A percentile compares a stretch with the other conserved stretches of the same genome.
These are phyloP conservation scores for Rhaphigaster nebulosa DNA, from an alignment of 2,888 invertebrate species.

Conservation along the genomic window DNA sequence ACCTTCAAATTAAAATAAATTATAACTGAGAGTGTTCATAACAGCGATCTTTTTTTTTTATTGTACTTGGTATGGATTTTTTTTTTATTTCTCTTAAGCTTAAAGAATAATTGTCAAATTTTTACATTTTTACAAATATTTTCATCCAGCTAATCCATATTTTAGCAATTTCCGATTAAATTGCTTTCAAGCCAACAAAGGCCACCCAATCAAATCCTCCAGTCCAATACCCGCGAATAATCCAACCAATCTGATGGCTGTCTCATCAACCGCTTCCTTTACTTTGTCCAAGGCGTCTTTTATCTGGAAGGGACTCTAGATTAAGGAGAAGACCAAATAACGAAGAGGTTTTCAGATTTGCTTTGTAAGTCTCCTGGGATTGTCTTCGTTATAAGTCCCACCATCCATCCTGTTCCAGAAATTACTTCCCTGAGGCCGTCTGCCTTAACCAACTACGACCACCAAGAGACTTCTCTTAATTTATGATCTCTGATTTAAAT, in stretches of 20 bases:
- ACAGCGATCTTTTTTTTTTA: too few relatives aligned
- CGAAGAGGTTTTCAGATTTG: slow-evolving; percentile 19
- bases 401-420: not conserved
- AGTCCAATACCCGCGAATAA: not conserved
- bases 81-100: too few relatives aligned
- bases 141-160: not conserved
- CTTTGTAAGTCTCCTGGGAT: not conserved
- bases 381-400: not conserved
- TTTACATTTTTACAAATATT: too few relatives aligned
- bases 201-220: not conserved
- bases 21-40: too few relatives aligned
- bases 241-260: not conserved
- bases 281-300: not conserved
- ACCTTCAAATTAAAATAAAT: too few relatives aligned
- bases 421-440: not conserved
- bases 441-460: not conserved
- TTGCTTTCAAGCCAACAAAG: not conserved
- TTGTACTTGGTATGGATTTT: too few relatives aligned
- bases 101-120: too few relatives aligned
- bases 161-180: not conserved
- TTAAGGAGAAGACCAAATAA: slow-evolving; percentile 22
- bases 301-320: not conserved
- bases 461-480: not conserved
- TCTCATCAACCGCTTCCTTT: not conserved
- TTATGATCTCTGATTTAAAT: not conserved